Evolutionary conservation across 1,140 invertebrate genomes (phyloP), one percentile per base, ranked within the genome.

Genomic region (Sipha flava): DNA sequence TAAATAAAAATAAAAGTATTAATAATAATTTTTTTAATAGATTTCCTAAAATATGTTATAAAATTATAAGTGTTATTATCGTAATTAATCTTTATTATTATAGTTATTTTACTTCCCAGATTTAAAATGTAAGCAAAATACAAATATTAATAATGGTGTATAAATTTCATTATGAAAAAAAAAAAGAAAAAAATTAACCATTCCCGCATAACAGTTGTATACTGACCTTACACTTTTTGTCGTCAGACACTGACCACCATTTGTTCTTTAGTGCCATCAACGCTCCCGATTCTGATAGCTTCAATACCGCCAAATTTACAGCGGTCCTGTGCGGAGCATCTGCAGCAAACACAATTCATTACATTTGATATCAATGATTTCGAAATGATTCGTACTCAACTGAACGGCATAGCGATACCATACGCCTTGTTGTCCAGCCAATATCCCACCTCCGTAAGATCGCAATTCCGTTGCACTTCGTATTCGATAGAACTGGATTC

Each of bases 401-500:
- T 89, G 83, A 92, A 90, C 23, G 90, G 90, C 85, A 92, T 88
- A 0, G 91, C 93, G 40, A 94, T 93, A 29, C 92, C 93, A 83
- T 94, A 94, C 34, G 91, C 92, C 85, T 95, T 95, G 54, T 89
- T 91, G 83, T 95, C 94, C 34, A 93, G 84, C 47, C 92, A 86
- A 0, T 89, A 89, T 31, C 94, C 94, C n/a, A 95, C 89, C 86
- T 92, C 91, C 80, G 90, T 90, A 3, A 95, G 86, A 83, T 96
- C 93, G 83, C 94, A 95, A 82, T 93, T 88, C 80, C 91, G 86
- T 82, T 93, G 91, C 29, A 90, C 87, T 81, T 91, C 89, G 84
- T 93, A 95, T 81, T 94, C 92, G 81, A 95, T 90, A n/a, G 90
- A 89, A 0, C 92, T 91, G 0, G 92, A 94, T 85, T 95, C 94